Evolutionary conservation across 2,888 invertebrate genomes (phyloP).

Genomic region (Apantesis nais): DNA sequence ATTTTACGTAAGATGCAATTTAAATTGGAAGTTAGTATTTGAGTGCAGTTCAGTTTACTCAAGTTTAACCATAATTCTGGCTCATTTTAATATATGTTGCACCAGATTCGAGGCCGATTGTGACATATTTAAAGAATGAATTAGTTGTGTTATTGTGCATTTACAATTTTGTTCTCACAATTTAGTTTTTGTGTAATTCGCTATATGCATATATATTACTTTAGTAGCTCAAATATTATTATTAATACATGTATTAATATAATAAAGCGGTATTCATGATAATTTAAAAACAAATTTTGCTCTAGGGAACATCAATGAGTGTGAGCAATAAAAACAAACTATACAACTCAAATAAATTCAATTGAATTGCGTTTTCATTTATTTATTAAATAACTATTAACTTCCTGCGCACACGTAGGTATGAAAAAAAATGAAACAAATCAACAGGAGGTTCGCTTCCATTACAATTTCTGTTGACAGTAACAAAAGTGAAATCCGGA

Average conservation of each 20-base stretch:
- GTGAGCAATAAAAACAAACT: neutral
- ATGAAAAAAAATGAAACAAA: neutral
- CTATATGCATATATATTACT: neutral
- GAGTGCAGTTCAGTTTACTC: no score
- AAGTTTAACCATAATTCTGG: no score
- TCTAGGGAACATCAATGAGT: neutral
- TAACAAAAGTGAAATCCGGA: constrained; percentile 5
- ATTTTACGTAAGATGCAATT: neutral
- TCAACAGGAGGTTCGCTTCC: neutral
- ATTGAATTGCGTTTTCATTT: neutral
- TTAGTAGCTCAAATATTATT: neutral
- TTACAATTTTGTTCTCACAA: neutral
- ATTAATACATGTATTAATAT: neutral
- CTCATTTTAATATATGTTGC: neutral
- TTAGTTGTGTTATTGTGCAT: neutral
- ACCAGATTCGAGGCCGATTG: neutral
- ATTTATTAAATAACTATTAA: neutral
- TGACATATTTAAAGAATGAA: neutral
- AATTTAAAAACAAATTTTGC: neutral
- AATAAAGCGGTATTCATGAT: neutral
- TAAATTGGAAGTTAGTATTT: neutral
- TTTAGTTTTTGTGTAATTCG: neutral
- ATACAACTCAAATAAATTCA: neutral
- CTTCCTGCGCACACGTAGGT: neutral
- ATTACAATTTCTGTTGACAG: neutral